These are phyloP conservation scores for Pheosia gnoma DNA, from an alignment of 2,888 invertebrate species.

Conservation along the genomic window DNA sequence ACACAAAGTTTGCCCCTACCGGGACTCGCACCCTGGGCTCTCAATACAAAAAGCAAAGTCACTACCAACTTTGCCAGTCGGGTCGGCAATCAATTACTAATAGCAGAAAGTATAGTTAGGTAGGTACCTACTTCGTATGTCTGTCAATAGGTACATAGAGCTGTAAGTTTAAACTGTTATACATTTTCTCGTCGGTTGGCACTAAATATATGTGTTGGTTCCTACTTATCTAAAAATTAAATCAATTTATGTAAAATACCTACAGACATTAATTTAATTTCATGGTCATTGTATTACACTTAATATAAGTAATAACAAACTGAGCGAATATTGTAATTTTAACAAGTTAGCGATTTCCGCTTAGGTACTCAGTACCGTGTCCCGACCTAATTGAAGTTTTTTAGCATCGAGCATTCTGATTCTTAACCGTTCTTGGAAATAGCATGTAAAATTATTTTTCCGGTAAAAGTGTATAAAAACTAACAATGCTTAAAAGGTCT, in stretches of 20 bases:
- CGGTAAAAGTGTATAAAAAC: background rate
- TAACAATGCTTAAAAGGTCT: background rate
- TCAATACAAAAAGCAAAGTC: too few relatives aligned
- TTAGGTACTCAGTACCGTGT: background rate
- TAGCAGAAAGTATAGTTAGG: background rate
- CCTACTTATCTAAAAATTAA: too few relatives aligned
- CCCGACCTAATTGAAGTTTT: constrained; percentile 4
- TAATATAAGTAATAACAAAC: background rate
- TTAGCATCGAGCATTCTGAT: background rate
- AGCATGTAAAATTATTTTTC: constrained; percentile 1
- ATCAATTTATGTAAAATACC: too few relatives aligned
- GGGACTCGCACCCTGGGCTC: too few relatives aligned
- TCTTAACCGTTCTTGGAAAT: constrained; percentile 2
- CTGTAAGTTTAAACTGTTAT: too few relatives aligned
- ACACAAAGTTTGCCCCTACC: too few relatives aligned
- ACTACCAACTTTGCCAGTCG: too few relatives aligned
- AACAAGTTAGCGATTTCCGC: constrained; percentile 2
- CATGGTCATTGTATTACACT: background rate
- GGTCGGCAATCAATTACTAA: too few relatives aligned
- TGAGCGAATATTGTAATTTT: background rate
- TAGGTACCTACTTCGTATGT: background rate
- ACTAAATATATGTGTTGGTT: too few relatives aligned
- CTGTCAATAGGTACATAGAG: too few relatives aligned
- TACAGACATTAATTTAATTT: too few relatives aligned
- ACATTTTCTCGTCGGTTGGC: too few relatives aligned